Base-by-base conservation (phyloP, 2,113 vertebrate species). In the Mus musculus region DNA sequence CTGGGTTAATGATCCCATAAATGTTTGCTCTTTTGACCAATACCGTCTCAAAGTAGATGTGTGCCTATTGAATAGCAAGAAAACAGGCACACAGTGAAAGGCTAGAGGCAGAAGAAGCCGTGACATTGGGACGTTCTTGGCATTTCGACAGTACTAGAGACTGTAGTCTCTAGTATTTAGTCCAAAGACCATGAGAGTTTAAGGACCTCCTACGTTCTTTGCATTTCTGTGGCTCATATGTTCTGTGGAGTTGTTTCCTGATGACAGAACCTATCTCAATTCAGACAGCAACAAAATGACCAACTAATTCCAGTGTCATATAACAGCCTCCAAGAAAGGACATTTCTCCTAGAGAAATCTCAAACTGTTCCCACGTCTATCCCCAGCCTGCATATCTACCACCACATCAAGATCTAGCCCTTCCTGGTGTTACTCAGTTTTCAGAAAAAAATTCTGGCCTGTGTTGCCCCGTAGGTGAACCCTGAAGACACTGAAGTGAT, bases 1-100 rank as follows among this genome's bases (percentile, higher is more conserved):
- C 93, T 97, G 93, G 84, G 71, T 59, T 86, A 96, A 97, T 95
- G 97, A 96, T 33, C 65, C 52, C 72, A 88, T 96, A 96, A 96
- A 97, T 97, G 96, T 96, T 97, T 97, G 75, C 89, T 97, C 89
- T 96, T 85, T 59, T 93, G 78, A 73, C 92, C 92, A 90, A 95
- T 95, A 77, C 95, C 33, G 80, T 96, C 90, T 96, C 89, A 56
- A 87, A 93, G 95, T 86, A 36, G 59, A 92, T 81, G 67, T 73
- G 28, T 89, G 52, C 69, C 59, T 61, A 28, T 39, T 95, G 86
- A 93, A 89, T 87, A 89, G 82, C 86, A 87, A 92, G n/a, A 81
- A 95, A 95, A 78, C 36, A 22, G 30, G 63, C 80, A 36, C 14
- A 26, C 3, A 0, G 7, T 69, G 72, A n/a, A 90, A 88, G 80